Conservation (phyloP, 2,797 vertebrate species). For the Mormyrops boulengeri region DNA sequence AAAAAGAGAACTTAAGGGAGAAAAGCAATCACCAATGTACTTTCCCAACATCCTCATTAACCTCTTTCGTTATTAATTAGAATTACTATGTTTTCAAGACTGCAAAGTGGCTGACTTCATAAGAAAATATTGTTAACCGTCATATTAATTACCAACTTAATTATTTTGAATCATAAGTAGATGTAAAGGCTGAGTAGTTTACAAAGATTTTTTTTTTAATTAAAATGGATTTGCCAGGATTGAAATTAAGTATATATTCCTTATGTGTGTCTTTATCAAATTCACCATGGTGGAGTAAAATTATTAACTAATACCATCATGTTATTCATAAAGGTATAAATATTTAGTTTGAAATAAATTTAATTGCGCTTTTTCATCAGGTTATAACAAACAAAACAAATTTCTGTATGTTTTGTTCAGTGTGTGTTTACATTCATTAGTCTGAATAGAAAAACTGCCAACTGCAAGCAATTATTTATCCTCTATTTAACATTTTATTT, state of each 20-base stretch:
- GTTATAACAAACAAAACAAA: background rate
- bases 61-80: constrained; percentile 65
- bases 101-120: constrained; percentile 52
- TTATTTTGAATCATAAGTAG: constrained; percentile 59
- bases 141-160: constrained; percentile 53
- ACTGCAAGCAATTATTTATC: background rate
- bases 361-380: background rate
- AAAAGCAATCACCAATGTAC: constrained; percentile 62
- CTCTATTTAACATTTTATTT: background rate
- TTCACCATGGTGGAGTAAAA: background rate
- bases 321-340: background rate
- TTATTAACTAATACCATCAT: constrained; percentile 13
- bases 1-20: constrained; percentile 59
- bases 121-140: constrained; percentile 39
- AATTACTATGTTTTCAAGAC: constrained; percentile 37
- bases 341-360: constrained; percentile 6
- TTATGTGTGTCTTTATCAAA: constrained; percentile 59
- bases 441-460: background rate
- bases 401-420: background rate
- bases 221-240: constrained; percentile 67
- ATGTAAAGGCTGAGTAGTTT: constrained; percentile 67
- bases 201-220: constrained; percentile 72
- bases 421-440: background rate
- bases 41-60: constrained; percentile 43
- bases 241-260: constrained; percentile 64